phyloP scores from a whole-genome alignment of 2,888 invertebrate genomes.

The Tipula unca region DNA sequence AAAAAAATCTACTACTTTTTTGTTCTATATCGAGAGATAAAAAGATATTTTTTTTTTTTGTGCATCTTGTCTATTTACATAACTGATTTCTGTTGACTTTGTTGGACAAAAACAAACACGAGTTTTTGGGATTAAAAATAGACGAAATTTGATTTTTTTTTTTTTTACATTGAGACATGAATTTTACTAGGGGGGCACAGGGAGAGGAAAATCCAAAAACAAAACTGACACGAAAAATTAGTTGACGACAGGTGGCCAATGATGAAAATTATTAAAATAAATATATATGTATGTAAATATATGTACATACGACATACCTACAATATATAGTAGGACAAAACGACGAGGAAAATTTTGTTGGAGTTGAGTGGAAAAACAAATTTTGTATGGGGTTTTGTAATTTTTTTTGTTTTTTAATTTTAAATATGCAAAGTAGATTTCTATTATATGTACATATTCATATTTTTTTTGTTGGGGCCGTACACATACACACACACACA shows the following conservation, averaged over 20 bases:
- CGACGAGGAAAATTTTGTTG: neutral
- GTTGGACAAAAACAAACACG: conserved; percentile 3
- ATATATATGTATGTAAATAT: neutral
- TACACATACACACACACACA: neutral
- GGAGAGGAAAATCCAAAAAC: neutral
- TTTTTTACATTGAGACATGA: neutral
- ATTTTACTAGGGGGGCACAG: neutral
- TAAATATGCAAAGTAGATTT: conserved; percentile 8
- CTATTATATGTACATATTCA: neutral
- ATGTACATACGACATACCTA: neutral
- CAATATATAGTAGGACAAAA: neutral
- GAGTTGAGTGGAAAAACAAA: neutral
- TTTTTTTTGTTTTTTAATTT: neutral
- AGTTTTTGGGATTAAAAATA: conserved; percentile 4
- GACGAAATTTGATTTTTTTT: neutral
- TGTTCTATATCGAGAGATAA: neutral
- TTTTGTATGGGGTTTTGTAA: neutral
- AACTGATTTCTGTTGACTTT: conserved; percentile 8
- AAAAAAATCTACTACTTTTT: neutral
- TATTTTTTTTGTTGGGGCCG: neutral
- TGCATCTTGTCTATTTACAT: conserved; percentile 1
- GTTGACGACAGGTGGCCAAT: conserved; percentile 14
- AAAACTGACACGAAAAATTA: conserved; percentile 8
- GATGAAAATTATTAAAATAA: conserved; percentile 2
- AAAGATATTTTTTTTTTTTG: neutral